These are phyloP conservation scores for Brachirus orientalis DNA, from an alignment of 2,113 vertebrate genomes.

Conservation along the genomic window DNA sequence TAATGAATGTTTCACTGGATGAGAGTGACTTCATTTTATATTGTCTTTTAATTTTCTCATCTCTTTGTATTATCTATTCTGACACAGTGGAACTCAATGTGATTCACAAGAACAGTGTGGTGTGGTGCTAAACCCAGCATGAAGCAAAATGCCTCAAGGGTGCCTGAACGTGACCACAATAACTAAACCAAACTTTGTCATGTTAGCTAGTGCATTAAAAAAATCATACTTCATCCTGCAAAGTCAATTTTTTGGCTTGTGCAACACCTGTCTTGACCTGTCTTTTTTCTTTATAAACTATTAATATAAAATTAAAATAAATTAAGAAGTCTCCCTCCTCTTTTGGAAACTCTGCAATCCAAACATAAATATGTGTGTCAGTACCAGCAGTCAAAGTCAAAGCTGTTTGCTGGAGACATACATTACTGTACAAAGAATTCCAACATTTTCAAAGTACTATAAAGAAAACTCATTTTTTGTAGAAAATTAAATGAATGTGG, in stretches of 20 bases:
- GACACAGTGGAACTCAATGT: conserved; percentile 45
- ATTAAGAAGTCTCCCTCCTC: conserved; percentile 25
- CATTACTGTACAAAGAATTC: too few species aligned
- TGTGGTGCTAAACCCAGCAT: conserved; percentile 60
- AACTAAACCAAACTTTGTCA: conserved; percentile 48
- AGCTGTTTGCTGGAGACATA: too few species aligned
- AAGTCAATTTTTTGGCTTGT: not conserved
- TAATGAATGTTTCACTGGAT: conserved; percentile 51
- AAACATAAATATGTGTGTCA: conserved; percentile 38
- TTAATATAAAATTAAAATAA: conserved; percentile 49
- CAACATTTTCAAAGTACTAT: too few species aligned
- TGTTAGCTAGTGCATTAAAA: conserved; percentile 28
- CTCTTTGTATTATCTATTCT: conserved; percentile 46
- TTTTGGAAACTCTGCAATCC: conserved; percentile 2
- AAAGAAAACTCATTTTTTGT: too few species aligned
- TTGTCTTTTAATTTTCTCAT: conserved; percentile 36
- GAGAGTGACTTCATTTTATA: conserved; percentile 47
- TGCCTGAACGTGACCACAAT: conserved; percentile 44
- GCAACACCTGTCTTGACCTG: conserved; percentile 3
- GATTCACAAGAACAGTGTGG: conserved; percentile 45
- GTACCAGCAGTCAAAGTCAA: not conserved
- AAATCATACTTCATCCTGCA: not conserved
- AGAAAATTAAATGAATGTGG: too few species aligned
- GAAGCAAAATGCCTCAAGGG: conserved; percentile 50
- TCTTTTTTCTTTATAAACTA: conserved; percentile 26